A percentile compares a stretch with the other conserved stretches of the same genome.
Evolutionary conservation across 1,140 invertebrate species (phyloP).

Genomic region (Drosophila sturtevanti): DNA sequence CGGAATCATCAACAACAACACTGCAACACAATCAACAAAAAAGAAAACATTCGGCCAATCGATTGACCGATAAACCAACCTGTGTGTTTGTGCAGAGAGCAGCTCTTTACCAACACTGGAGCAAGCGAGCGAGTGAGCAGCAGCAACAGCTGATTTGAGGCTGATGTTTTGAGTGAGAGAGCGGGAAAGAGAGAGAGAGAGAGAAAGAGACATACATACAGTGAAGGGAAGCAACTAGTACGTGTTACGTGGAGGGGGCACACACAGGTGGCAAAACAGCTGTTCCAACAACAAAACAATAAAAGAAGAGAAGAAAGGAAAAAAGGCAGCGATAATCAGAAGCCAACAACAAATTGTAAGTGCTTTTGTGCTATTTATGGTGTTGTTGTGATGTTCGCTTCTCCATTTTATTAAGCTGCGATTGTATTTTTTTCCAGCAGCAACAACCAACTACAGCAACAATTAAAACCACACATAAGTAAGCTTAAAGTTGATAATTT

Average conservation of each 20-base stretch:
- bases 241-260: constrained; percentile 65
- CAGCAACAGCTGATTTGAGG: constrained; percentile 64
- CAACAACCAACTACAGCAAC: constrained; percentile 51
- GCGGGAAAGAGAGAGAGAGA: constrained; percentile 42
- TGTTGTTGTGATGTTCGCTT: constrained; percentile 36
- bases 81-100: constrained; percentile 1
- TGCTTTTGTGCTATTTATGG: constrained; percentile 38
- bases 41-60: constrained; percentile 43
- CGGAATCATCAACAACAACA: constrained; percentile 9
- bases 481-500: constrained; percentile 34
- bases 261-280: constrained; percentile 69
- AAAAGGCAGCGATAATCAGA: constrained; percentile 4
- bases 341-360: constrained; percentile 44
- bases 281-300: constrained; percentile 68
- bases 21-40: constrained; percentile 14
- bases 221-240: constrained; percentile 25
- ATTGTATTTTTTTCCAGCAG: constrained; percentile 51
- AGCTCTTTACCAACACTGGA: constrained; percentile 62
- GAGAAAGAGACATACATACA: constrained; percentile 28
- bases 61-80: constrained; percentile 44
- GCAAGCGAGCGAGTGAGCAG: constrained; percentile 22
- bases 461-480: constrained; percentile 38
- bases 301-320: constrained; percentile 24
- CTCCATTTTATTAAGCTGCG: constrained; percentile 45
- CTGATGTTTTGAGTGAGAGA: constrained; percentile 37